Evolutionary conservation across 2,113 vertebrate species (phyloP).

Genomic region (Vombatus ursinus): DNA sequence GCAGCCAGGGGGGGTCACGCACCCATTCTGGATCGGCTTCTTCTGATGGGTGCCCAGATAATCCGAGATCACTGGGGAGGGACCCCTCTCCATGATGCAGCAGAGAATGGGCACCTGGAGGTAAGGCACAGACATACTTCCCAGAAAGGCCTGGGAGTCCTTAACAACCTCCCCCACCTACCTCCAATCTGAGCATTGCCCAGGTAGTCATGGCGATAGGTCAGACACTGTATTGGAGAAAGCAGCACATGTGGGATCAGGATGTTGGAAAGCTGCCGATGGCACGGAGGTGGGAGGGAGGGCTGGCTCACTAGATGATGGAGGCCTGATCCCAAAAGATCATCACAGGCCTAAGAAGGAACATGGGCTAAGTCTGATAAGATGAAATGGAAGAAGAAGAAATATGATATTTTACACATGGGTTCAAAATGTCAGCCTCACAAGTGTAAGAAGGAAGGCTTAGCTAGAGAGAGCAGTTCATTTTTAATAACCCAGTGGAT

Average conservation of each 20-base stretch:
- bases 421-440: too few relatives aligned
- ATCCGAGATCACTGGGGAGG: constrained; percentile 89
- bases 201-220: not conserved
- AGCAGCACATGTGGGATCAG: not conserved
- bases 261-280: not conserved
- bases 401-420: too few relatives aligned
- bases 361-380: too few relatives aligned
- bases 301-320: too few relatives aligned
- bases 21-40: constrained; percentile 86
- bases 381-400: too few relatives aligned
- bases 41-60: constrained; percentile 85
- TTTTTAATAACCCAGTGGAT: too few relatives aligned
- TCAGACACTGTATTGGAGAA: not conserved
- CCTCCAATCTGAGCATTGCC: not conserved
- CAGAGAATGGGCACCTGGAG: constrained; percentile 90
- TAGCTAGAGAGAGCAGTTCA: too few relatives aligned
- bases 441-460: too few relatives aligned
- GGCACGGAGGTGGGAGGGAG: not conserved
- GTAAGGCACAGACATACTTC: constrained; percentile 64
- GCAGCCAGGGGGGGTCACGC: constrained; percentile 90
- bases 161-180: not conserved
- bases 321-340: too few relatives aligned
- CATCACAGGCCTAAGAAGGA: too few relatives aligned
- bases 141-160: not conserved
- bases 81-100: constrained; percentile 90